These are phyloP conservation scores for Zosterops hypoxanthus DNA, from an alignment of 2,113 vertebrate genomes.

Conservation along the genomic window DNA sequence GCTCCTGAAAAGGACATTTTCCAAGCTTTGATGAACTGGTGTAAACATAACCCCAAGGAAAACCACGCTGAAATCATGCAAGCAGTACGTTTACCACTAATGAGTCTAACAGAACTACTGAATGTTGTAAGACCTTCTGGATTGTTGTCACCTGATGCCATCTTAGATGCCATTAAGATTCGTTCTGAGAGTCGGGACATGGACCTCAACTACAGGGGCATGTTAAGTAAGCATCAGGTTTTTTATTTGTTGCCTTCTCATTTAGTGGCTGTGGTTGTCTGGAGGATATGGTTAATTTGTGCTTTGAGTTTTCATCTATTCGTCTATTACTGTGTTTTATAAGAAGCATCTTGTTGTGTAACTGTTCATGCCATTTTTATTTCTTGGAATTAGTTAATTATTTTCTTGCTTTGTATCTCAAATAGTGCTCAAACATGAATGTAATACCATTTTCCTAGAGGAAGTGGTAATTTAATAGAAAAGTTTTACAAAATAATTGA, in stretches of 20 bases:
- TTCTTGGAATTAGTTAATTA: not conserved
- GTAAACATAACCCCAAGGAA: conserved; percentile 89
- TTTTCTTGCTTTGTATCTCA: not conserved
- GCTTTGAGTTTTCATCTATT: not conserved
- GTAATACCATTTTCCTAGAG: not conserved
- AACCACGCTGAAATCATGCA: conserved; percentile 88
- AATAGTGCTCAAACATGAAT: not conserved
- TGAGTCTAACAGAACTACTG: conserved; percentile 95
- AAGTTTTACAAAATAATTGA: not conserved
- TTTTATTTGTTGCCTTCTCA: not conserved
- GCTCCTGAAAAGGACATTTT: conserved; percentile 97
- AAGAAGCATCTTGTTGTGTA: not conserved
- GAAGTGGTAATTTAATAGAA: not conserved
- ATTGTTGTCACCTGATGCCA: conserved; percentile 91
- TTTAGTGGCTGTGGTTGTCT: not conserved
- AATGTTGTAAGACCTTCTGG: conserved; percentile 93
- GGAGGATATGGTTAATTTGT: not conserved
- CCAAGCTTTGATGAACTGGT: conserved; percentile 92
- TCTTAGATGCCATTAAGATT: conserved; percentile 96
- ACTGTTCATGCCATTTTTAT: not conserved
- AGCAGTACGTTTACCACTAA: conserved; percentile 91
- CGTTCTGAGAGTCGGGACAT: conserved; percentile 97
- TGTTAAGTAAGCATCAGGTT: conserved; percentile 85
- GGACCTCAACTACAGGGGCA: conserved; percentile 98
- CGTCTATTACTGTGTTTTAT: not conserved